Evolutionary conservation across 1,140 invertebrate species (phyloP).

Genomic region (Batillaria attramentaria): DNA sequence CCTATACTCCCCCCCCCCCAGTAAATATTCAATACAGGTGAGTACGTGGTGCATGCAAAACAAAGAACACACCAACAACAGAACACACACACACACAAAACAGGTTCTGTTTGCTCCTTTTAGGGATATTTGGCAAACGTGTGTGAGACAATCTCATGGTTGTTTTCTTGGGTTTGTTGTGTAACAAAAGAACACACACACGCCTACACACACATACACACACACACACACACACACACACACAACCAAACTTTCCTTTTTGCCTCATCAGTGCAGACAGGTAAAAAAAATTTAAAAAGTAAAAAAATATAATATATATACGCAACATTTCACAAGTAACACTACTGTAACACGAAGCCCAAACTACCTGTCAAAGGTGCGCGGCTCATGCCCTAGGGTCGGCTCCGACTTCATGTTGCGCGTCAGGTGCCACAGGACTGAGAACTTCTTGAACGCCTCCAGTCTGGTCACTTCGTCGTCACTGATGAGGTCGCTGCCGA

Average conservation of each 20-base stretch:
- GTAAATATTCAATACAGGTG: too few relatives aligned
- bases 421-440: slow-evolving; percentile 85
- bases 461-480: slow-evolving; percentile 73
- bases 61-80: neutral
- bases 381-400: slow-evolving; percentile 72
- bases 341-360: too few relatives aligned
- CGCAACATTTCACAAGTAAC: too few relatives aligned
- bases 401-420: slow-evolving; percentile 76
- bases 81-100: neutral
- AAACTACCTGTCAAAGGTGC: slow-evolving; percentile 77
- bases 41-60: neutral
- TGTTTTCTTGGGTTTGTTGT: too few relatives aligned
- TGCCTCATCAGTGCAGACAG: neutral
- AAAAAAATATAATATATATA: neutral
- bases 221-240: neutral
- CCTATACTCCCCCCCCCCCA: too few relatives aligned
- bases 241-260: neutral
- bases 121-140: too few relatives aligned
- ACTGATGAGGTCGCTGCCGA: slow-evolving; percentile 75
- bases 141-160: too few relatives aligned
- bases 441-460: slow-evolving; percentile 83
- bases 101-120: neutral
- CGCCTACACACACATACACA: neutral
- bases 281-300: neutral
- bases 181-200: too few relatives aligned